Evolutionary conservation across 1,140 invertebrate species (phyloP), one percentile per base, ranked within the genome.

Genomic region (Diprion similis): DNA sequence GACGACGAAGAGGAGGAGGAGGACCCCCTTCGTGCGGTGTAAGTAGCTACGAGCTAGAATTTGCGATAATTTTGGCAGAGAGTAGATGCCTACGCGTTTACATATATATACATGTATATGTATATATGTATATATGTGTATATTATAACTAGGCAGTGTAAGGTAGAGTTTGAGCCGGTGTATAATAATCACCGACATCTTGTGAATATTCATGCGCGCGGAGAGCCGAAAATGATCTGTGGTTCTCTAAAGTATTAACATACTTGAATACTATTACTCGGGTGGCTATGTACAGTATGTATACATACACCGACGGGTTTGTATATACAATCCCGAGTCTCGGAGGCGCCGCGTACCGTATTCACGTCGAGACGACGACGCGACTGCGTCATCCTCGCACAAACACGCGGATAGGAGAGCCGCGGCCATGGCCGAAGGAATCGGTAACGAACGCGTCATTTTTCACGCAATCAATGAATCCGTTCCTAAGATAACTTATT

Each of bases 181-280:
- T 68, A 68, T 18, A 68, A 45, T 18, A 68, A 68, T 19, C 17
- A 68, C 51, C 11, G 51, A 75, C 76, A 72, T 72, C 37, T 68
- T 66, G 71, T 47, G 73, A 74, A 64, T 18, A 66, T 71, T 17
- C 66, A 73, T 77, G 76, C 74, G 75, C 75, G 75, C 75, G 74
- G 75, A 75, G 48, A 37, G 46, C 24, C 66, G 67, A 66, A 77
- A 77, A 77, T 77, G 72, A 67, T 71, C 74, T 66, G 76, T 71
- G 71, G 74, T 73, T 77, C 75, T 73, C 24, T 37, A 37, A 70
- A 19, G 66, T 45, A 68, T 68, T 68, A 68, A 68, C 66, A 68
- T 68, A 68, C 66, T 68, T 68, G 66, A 11, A 68, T 68, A 45
- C 15, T 59, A 68, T 68, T 45, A 68, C 19, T 37, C 66, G 0